Evolutionary conservation across 2,797 vertebrate genomes (phyloP).

Genomic region (Pelobates cultripes): DNA sequence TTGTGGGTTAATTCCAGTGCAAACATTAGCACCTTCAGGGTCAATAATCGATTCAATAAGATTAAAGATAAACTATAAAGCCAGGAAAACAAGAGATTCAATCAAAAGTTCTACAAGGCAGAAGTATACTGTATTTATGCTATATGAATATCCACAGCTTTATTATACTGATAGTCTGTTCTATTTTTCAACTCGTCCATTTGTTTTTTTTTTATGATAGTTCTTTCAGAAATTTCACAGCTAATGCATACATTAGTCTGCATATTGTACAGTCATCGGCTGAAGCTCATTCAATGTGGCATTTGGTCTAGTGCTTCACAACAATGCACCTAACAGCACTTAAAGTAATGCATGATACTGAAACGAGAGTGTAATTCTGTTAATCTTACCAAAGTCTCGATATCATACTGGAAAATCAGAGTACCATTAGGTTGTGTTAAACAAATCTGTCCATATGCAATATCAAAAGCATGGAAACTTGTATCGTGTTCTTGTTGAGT

Average conservation of each 20-base stretch:
- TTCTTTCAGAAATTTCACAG: not conserved
- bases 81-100: no score
- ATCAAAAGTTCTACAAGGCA: no score
- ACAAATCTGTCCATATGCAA: not conserved
- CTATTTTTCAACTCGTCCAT: not conserved
- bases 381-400: not conserved
- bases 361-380: not conserved
- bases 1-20: no score
- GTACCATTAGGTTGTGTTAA: not conserved
- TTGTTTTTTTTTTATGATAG: not conserved
- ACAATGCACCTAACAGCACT: constrained; percentile 10
- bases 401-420: not conserved
- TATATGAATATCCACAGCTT: no score
- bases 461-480: no score
- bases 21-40: no score
- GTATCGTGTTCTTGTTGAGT: no score
- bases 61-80: no score
- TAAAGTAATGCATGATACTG: not conserved
- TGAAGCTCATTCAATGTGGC: not conserved
- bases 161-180: no score
- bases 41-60: no score
- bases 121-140: no score
- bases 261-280: not conserved
- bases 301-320: not conserved
- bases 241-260: constrained; percentile 3